phyloP scores from a whole-genome alignment of 2,797 vertebrate genomes.

The Mionectes olivaceus region DNA sequence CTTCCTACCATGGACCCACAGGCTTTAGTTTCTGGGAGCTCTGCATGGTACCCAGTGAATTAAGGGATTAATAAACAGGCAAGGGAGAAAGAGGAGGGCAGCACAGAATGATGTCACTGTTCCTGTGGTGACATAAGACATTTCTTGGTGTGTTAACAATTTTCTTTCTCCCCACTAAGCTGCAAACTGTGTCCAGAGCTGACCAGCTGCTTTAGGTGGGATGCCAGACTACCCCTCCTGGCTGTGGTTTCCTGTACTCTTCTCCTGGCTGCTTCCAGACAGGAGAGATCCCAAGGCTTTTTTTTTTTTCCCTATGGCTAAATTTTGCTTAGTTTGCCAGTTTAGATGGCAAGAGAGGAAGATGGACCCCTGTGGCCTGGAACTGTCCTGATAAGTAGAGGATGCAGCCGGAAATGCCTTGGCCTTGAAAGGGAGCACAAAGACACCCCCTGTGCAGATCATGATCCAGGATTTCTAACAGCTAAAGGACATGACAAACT shows the following conservation, averaged over 20 bases:
- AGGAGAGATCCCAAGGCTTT: not conserved
- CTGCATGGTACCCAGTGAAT: not conserved
- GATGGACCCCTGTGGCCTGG: not conserved
- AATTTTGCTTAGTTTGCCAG: not conserved
- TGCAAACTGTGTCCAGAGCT: not conserved
- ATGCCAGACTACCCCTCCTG: not conserved
- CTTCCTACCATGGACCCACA: not conserved
- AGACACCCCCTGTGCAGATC: not conserved
- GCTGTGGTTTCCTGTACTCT: not conserved
- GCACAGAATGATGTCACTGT: not conserved
- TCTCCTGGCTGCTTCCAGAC: not conserved
- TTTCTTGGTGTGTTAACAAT: not conserved
- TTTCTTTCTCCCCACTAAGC: not conserved
- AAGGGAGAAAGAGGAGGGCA: not conserved
- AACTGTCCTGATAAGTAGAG: not conserved
- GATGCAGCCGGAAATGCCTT: not conserved
- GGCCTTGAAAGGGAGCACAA: not conserved
- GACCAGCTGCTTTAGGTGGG: not conserved
- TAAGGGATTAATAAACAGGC: not conserved
- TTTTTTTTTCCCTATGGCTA: not conserved
- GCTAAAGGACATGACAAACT: slow-evolving; percentile 28
- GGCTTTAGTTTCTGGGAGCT: not conserved
- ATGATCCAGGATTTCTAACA: not conserved
- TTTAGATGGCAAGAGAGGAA: not conserved
- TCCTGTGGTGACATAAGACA: not conserved